Evolutionary conservation across 2,113 vertebrate species (phyloP), one percentile per base, ranked within the genome.

Genomic region (Pluvianellus socialis): DNA sequence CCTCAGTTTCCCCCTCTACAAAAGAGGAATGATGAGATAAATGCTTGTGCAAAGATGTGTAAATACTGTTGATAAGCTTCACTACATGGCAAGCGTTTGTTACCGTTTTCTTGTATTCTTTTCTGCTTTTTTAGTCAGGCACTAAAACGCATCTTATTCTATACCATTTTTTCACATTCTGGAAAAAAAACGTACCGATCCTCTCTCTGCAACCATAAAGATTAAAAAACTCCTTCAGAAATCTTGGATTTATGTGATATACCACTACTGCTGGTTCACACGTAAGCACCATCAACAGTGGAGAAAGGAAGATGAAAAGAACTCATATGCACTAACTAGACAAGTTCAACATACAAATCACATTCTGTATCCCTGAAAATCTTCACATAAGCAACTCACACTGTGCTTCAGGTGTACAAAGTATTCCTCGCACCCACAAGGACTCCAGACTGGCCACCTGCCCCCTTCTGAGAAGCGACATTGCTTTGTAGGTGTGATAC

Each of bases 321-420:
- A 6, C 10, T 5, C 24, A 0, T 33, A 44, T 22, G 33, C 1
- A 1, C 73, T 58, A 79, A 38, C 44, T 30, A 45, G 75, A n/a
- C 15, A 86, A 73, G 76, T 56, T 47, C 17, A 56, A 13, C 10
- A 12, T 33, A 45, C 33, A 44, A 68, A 72, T 73, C 26, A 10
- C 33, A 52, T 58, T 80, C 33, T 14, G 5, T n/a, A 45, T n/a
- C 32, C 79, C 28, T 42, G 35, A 73, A 56, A 68, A 30, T 23
- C 40, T 88, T 72, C 45, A 32, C 10, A 4, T n/a, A n/a, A 70
- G 75, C 49, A 40, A 42, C n/a, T 28, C 38, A 9, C 14, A 18
- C 4, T 2, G 14, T 26, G 40, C 32, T 85, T 42, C 33, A 70
- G 35, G 21, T 66, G 35, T 27, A 27, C 10, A 24, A 49, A 58